phyloP scores from a whole-genome alignment of 2,797 vertebrate species.

The Morelia viridis region DNA sequence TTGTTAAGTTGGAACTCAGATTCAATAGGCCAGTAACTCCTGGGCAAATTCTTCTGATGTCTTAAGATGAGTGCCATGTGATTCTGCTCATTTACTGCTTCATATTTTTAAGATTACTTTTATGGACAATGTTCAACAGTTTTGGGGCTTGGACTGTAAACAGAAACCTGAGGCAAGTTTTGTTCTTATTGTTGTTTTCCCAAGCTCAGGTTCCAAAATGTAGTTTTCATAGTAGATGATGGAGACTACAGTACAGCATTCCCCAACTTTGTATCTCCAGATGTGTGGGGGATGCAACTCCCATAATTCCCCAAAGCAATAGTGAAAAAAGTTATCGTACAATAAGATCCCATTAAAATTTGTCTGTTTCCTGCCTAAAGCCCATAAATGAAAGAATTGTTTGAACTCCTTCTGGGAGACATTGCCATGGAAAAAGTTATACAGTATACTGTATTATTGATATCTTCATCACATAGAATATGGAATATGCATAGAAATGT shows the following conservation, averaged over 20 bases:
- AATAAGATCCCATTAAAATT: background rate
- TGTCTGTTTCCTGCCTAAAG: background rate
- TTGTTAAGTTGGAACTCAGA: background rate
- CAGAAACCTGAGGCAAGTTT: background rate
- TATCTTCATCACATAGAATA: background rate
- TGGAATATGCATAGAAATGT: background rate
- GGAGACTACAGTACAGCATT: background rate
- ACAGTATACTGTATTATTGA: background rate
- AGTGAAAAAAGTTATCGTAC: background rate
- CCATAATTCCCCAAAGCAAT: background rate
- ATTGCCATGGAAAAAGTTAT: background rate
- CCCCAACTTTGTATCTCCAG: background rate
- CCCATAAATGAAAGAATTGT: background rate
- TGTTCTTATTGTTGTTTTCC: background rate
- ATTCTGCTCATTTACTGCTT: background rate
- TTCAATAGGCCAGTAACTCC: background rate
- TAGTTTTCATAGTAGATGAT: background rate
- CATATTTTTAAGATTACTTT: background rate
- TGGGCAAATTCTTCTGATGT: background rate
- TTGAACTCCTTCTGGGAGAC: background rate
- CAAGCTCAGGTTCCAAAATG: background rate
- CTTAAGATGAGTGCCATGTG: background rate
- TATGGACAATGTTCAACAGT: background rate
- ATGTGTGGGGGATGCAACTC: background rate
- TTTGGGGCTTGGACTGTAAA: background rate